phyloP scores from a whole-genome alignment of 2,888 invertebrate genomes.

The Parapristionchus giblindavisi region DNA sequence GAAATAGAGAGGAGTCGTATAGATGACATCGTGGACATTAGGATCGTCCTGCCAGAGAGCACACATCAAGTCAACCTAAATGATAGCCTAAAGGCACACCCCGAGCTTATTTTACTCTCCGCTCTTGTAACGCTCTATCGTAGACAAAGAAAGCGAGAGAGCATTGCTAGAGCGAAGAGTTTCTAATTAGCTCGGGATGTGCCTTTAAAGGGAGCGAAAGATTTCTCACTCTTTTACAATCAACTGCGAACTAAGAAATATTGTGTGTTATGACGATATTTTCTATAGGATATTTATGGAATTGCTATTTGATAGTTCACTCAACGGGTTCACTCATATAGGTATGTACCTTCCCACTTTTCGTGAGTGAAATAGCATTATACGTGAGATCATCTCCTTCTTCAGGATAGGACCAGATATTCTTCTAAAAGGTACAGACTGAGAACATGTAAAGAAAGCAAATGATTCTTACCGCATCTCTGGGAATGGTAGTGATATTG shows the following conservation, averaged over 20 bases:
- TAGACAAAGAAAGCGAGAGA: no score
- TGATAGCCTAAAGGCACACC: background rate
- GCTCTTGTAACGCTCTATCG: no score
- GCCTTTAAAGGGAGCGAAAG: no score
- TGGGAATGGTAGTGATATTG: background rate
- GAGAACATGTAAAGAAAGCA: background rate
- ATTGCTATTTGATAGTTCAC: background rate
- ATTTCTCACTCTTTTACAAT: no score
- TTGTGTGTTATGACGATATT: no score
- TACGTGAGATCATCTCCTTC: background rate
- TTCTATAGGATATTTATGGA: no score
- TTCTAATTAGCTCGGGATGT: no score
- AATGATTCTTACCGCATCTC: background rate
- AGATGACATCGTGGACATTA: conserved; percentile 23
- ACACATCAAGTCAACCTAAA: conserved; percentile 12
- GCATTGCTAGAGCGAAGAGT: no score
- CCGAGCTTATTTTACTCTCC: background rate
- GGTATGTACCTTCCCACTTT: background rate
- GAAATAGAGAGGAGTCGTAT: conserved; percentile 38
- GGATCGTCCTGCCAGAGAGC: conserved; percentile 27
- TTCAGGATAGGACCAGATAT: conserved; percentile 6
- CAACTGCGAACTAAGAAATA: no score
- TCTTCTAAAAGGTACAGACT: background rate
- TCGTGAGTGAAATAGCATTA: conserved; percentile 16
- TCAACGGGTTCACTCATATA: background rate